A percentile compares a stretch with the other conserved stretches of the same genome.
These are phyloP conservation scores for Formica selysi DNA, from an alignment of 1,140 invertebrate species.

Conservation along the genomic window DNA sequence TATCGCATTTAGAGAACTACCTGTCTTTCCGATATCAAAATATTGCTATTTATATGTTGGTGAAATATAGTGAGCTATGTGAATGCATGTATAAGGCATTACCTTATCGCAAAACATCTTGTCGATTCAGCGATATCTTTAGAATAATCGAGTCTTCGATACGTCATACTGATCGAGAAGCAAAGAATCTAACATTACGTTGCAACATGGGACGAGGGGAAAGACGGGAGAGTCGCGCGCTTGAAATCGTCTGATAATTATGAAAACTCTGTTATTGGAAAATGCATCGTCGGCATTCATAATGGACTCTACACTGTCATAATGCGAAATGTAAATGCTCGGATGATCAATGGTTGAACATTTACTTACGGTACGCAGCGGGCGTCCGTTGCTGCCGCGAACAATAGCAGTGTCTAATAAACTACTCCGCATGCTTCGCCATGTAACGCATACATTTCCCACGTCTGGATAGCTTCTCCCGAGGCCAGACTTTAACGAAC, in stretches of 20 bases:
- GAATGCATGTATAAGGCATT: slow-evolving; percentile 1
- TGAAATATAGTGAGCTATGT: neutral
- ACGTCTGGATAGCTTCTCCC: slow-evolving; percentile 57
- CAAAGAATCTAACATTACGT: slow-evolving; percentile 4
- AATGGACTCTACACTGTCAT: slow-evolving; percentile 7
- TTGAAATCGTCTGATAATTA: slow-evolving; percentile 45
- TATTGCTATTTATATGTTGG: neutral
- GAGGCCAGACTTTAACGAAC: slow-evolving; percentile 33
- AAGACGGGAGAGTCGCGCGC: slow-evolving; percentile 36
- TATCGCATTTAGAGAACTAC: slow-evolving; percentile 28
- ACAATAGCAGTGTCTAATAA: slow-evolving; percentile 70
- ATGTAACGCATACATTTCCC: slow-evolving; percentile 61
- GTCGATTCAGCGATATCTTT: slow-evolving; percentile 22
- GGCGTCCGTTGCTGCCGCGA: slow-evolving; percentile 46
- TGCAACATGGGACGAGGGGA: neutral
- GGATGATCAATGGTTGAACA: slow-evolving; percentile 56
- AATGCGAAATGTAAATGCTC: slow-evolving; percentile 57
- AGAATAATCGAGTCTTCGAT: slow-evolving; percentile 36
- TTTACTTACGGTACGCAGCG: slow-evolving; percentile 58
- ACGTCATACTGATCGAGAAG: neutral
- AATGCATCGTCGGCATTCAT: slow-evolving; percentile 27
- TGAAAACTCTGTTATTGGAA: slow-evolving; percentile 30
- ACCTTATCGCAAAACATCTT: neutral
- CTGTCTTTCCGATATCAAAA: slow-evolving; percentile 11
- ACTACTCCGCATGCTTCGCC: slow-evolving; percentile 61